These are phyloP conservation scores for Ochotona princeps DNA, from an alignment of 2,113 vertebrate species.

Conservation along the genomic window DNA sequence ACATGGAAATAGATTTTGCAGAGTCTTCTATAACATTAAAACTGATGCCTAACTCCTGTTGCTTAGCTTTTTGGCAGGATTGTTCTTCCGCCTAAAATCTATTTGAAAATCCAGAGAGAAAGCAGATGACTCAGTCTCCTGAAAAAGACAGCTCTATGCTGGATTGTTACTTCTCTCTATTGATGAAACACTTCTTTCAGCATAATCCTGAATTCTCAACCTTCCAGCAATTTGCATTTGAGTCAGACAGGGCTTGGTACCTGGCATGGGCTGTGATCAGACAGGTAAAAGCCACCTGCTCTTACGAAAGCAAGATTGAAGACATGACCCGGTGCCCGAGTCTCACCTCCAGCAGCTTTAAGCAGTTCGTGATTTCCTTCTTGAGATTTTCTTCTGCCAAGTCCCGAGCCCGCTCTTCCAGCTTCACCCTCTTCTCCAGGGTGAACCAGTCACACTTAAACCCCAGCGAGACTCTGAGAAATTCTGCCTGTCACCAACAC, in stretches of 20 bases:
- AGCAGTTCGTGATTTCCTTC: constrained; percentile 93
- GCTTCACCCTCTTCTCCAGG: constrained; percentile 94
- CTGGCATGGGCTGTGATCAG: neutral
- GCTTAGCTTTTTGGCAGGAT: neutral
- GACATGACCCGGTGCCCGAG: neutral
- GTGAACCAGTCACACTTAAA: constrained; percentile 99
- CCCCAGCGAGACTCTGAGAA: constrained; percentile 94
- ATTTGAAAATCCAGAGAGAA: constrained; percentile 16
- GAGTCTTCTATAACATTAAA: neutral
- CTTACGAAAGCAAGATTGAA: neutral
- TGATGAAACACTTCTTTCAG: neutral
- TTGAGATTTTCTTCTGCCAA: constrained; percentile 96
- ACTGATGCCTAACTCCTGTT: neutral
- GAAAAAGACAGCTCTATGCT: neutral
- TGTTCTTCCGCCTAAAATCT: neutral
- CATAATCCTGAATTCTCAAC: neutral
- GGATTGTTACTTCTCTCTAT: neutral
- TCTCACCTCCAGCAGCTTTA: constrained; percentile 93
- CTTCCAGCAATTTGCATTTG: neutral
- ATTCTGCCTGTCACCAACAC: constrained; percentile 90
- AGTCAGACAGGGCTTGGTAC: neutral
- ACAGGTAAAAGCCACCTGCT: neutral
- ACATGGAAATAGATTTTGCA: neutral
- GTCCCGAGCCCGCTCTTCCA: constrained; percentile 95
- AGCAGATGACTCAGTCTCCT: neutral